phyloP scores from a whole-genome alignment of 53 echinoderm and acorn worm species.

The Hippasteria phrygiana region DNA sequence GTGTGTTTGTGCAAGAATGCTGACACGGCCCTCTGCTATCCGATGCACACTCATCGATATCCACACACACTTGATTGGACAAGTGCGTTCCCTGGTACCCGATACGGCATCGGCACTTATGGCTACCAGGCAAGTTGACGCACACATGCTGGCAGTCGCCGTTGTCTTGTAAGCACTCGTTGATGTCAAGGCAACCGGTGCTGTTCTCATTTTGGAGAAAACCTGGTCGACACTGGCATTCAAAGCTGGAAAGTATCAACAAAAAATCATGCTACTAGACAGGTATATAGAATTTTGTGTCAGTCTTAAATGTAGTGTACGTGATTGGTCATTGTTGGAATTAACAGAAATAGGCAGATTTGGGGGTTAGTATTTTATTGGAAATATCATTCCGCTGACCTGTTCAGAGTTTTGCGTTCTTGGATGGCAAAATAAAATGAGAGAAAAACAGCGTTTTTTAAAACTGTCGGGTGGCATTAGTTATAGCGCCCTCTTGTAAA shows the following conservation, averaged over 20 bases:
- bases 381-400: too few species aligned
- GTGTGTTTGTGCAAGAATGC: conserved; percentile 81
- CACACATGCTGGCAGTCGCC: conserved; percentile 97
- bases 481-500: too few species aligned
- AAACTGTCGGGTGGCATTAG: too few species aligned
- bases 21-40: conserved; percentile 89
- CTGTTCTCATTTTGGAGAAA: conserved; percentile 77
- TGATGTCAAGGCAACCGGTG: conserved; percentile 92
- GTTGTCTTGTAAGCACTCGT: conserved; percentile 84
- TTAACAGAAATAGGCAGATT: too few species aligned
- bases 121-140: conserved; percentile 83
- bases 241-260: conserved; percentile 71
- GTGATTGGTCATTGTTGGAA: too few species aligned
- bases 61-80: conserved; percentile 84
- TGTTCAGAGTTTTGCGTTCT: too few species aligned
- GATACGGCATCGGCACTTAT: conserved; percentile 88
- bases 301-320: too few species aligned
- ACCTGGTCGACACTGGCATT: conserved; percentile 81
- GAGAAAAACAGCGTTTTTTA: too few species aligned
- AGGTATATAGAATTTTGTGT: too few species aligned
- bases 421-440: too few species aligned
- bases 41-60: conserved; percentile 96
- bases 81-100: conserved; percentile 86
- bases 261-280: not conserved
- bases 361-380: too few species aligned